Evolutionary conservation across 2,888 invertebrate genomes (phyloP).

Genomic region (Notodromas monacha): DNA sequence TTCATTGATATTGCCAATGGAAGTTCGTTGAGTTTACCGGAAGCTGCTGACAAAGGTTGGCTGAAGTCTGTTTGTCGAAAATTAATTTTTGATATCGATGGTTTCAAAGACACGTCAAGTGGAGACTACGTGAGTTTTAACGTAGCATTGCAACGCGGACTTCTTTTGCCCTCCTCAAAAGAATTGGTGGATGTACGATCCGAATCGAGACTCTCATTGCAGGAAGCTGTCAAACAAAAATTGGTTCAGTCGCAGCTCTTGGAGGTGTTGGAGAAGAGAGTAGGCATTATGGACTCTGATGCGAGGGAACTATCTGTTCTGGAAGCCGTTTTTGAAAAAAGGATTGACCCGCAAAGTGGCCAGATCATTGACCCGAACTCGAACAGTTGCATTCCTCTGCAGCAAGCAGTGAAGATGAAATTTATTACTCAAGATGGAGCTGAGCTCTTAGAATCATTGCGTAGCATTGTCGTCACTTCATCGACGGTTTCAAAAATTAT

Average conservation of each 20-base stretch:
- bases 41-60: conserved; percentile 61
- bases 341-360: conserved; percentile 59
- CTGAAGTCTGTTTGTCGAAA: conserved; percentile 55
- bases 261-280: conserved; percentile 45
- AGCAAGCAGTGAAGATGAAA: conserved; percentile 50
- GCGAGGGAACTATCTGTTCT: conserved; percentile 45
- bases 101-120: conserved; percentile 46
- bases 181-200: conserved; percentile 12
- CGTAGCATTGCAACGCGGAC: conserved; percentile 36
- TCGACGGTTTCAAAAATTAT: conserved; percentile 56
- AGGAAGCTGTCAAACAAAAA: conserved; percentile 15
- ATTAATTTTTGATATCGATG: conserved; percentile 69
- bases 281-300: conserved; percentile 39
- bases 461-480: conserved; percentile 56
- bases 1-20: conserved; percentile 39
- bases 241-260: conserved; percentile 14
- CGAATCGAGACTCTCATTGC: conserved; percentile 12
- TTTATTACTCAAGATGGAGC: conserved; percentile 61
- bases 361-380: conserved; percentile 40
- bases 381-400: conserved; percentile 37
- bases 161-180: conserved; percentile 27
- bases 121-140: conserved; percentile 54
- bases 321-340: conserved; percentile 51
- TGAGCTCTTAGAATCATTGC: conserved; percentile 41
- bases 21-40: conserved; percentile 37